These are phyloP conservation scores for Dendrolimus punctatus DNA, from an alignment of 1,140 invertebrate genomes.

Conservation along the genomic window DNA sequence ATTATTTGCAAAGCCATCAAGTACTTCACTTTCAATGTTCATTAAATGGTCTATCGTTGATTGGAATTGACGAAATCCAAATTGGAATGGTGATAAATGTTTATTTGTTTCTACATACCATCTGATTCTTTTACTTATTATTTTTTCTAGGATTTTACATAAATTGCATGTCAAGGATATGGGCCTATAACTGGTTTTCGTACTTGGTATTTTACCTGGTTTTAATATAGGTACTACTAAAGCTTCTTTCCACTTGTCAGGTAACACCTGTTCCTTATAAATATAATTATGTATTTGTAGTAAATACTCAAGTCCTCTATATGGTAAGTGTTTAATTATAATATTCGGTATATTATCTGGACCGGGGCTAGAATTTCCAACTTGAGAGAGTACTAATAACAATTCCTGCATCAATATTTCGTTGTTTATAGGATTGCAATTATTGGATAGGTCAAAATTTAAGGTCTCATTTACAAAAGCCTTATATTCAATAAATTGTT, in stretches of 20 bases:
- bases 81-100: slow-evolving; percentile 13
- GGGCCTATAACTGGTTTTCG: slow-evolving; percentile 16
- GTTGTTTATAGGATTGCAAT: slow-evolving; percentile 18
- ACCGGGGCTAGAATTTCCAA: slow-evolving; percentile 17
- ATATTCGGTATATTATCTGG: slow-evolving; percentile 21
- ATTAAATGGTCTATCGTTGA: slow-evolving; percentile 17
- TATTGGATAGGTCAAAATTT: slow-evolving; percentile 10
- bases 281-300: slow-evolving; percentile 18
- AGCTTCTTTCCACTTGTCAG: slow-evolving; percentile 16
- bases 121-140: no score
- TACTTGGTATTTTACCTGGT: slow-evolving; percentile 15
- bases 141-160: slow-evolving; percentile 25
- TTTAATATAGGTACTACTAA: slow-evolving; percentile 21
- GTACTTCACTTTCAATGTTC: slow-evolving; percentile 18
- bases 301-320: slow-evolving; percentile 13
- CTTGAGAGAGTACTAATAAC: slow-evolving; percentile 5
- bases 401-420: slow-evolving; percentile 15
- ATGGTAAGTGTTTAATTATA: slow-evolving; percentile 18
- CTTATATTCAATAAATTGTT: slow-evolving; percentile 25
- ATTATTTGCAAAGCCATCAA: slow-evolving; percentile 15
- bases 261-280: slow-evolving; percentile 16
- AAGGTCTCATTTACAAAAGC: slow-evolving; percentile 7
- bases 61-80: slow-evolving; percentile 15
- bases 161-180: slow-evolving; percentile 22
- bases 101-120: slow-evolving; percentile 16